phyloP scores from a whole-genome alignment of 2,888 invertebrate species.

The Dicranocentrus wangi region DNA sequence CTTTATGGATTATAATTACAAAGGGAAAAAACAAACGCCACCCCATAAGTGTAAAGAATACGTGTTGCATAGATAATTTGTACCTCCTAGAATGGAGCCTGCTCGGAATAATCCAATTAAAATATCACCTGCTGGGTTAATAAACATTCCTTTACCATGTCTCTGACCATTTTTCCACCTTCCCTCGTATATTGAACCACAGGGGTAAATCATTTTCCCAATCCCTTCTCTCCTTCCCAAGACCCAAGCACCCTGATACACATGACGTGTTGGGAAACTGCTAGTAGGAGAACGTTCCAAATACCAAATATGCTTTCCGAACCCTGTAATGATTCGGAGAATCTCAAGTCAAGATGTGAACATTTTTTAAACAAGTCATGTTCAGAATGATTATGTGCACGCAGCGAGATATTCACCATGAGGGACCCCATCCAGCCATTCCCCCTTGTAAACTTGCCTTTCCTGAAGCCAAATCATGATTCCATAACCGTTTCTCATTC shows the following conservation, averaged over 20 bases:
- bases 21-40: too few species aligned
- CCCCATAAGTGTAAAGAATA: too few species aligned
- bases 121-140: conserved; percentile 68
- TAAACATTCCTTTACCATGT: conserved; percentile 68
- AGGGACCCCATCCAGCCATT: conserved; percentile 66
- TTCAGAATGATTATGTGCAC: background rate
- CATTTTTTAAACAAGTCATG: background rate
- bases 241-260: conserved; percentile 60
- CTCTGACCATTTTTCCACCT: conserved; percentile 68
- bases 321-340: background rate
- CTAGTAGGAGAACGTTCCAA: conserved; percentile 48
- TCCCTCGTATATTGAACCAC: conserved; percentile 70
- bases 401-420: conserved; percentile 41
- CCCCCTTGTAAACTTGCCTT: conserved; percentile 70
- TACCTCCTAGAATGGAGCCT: conserved; percentile 62
- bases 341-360: too few species aligned
- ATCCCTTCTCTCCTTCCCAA: conserved; percentile 69
- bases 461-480: conserved; percentile 71
- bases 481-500: conserved; percentile 66
- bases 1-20: too few species aligned
- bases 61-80: too few species aligned
- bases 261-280: conserved; percentile 60
- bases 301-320: conserved; percentile 71
- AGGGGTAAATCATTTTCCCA: conserved; percentile 70
- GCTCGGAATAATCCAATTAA: conserved; percentile 62